A percentile compares a stretch with the other conserved stretches of the same genome.
phyloP scores from a whole-genome alignment of 2,113 vertebrate genomes.

The Arvicanthis niloticus region DNA sequence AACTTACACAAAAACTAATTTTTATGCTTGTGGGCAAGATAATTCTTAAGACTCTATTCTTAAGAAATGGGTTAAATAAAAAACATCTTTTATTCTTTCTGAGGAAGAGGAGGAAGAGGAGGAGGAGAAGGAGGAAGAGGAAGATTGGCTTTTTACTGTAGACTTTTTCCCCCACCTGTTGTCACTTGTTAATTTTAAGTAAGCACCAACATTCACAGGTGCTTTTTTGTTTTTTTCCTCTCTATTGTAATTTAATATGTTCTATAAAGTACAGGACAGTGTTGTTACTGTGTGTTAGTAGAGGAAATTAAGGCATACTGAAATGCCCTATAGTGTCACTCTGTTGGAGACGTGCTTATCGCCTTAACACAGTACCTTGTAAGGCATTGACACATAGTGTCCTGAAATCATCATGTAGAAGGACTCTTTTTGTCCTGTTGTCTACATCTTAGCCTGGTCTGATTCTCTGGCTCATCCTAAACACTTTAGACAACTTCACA shows the following conservation, averaged over 20 bases:
- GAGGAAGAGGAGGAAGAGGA: not conserved
- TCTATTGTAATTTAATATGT: conserved; percentile 34
- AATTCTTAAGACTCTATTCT: conserved; percentile 17
- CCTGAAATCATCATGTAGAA: conserved; percentile 29
- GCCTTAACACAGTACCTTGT: not conserved
- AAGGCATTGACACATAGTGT: not conserved
- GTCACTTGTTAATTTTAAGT: conserved; percentile 42
- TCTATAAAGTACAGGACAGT: not conserved
- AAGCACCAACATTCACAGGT: conserved; percentile 36
- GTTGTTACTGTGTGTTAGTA: conserved; percentile 32
- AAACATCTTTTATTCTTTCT: too few relatives aligned
- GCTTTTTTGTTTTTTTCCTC: not conserved
- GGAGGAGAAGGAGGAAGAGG: not conserved
- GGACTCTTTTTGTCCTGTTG: not conserved
- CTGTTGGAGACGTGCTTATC: not conserved
- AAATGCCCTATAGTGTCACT: not conserved
- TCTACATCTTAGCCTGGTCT: not conserved
- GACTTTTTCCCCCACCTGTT: not conserved
- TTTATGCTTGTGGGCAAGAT: conserved; percentile 28
- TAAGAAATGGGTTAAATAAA: conserved; percentile 32
- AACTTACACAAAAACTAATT: conserved; percentile 31
- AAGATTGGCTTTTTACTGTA: conserved; percentile 36
- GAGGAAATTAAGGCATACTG: conserved; percentile 1
- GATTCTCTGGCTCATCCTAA: not conserved
- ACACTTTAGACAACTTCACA: conserved; percentile 33